Evolutionary conservation across 2,888 invertebrate genomes (phyloP), one percentile per base, ranked within the genome.

Genomic region (Nemapogon koenigi): DNA sequence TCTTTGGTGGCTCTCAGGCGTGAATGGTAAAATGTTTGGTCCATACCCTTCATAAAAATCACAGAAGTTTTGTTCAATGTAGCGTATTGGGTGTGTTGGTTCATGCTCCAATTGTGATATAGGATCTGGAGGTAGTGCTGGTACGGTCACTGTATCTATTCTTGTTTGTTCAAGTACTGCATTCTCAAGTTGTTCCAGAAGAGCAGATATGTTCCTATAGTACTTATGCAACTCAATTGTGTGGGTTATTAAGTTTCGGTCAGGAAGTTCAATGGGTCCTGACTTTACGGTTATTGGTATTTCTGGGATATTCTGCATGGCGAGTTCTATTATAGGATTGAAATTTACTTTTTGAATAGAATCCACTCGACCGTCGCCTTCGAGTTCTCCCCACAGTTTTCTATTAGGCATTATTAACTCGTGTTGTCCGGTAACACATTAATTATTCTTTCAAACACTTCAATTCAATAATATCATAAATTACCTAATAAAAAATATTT

Each of bases 221-320:
- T 69, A 73, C 1, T 61, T 55, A 39, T 79, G 76, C 16, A 80
- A 50, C 46, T 72, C 66, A 41, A 78, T 72, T 0, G 79, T 78
- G 39, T 79, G 76, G 0, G 76, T 75, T 17, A 79, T 70, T 33
- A 79, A 51, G 55, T 76, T 79, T 7, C 61, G 62, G 41, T 58
- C 62, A 2, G 79, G 80, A 11, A 79, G 52, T 46, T 78, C 72
- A 16, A 79, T 69, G 2, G 76, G 70, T 1, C 71, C 67, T 1
- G 73, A 71, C 51, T 78, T 73, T 2, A 73, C 75, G 18, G 66
- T 62, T 31, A 72, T 76, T 0, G 73, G 70, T 50, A 73, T 72
- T 57, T 78, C 78, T 2, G 78, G 75, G 38, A 79, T 78, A 40
- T 76, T 76, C 52, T 76, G 78, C 73, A 79, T 67, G 4, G 78